Evolutionary conservation across 2,888 invertebrate genomes (phyloP).

Genomic region (Philereme transversata): DNA sequence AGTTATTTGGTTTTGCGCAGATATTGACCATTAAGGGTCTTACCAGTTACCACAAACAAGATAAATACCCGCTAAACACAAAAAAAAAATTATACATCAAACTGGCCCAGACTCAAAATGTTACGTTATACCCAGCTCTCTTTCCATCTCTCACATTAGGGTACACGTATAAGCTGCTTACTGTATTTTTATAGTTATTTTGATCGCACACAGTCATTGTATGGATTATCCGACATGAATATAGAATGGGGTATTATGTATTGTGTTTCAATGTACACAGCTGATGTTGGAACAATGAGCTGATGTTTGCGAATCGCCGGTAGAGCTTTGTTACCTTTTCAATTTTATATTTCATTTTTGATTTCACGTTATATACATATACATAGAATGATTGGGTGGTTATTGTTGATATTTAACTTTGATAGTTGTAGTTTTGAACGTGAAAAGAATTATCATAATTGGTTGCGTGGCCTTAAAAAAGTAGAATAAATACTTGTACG

Average conservation of each 20-base stretch:
- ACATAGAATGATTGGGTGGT: background rate
- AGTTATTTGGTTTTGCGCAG: too few species aligned
- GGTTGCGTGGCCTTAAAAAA: too few species aligned
- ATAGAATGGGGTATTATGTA: conserved; percentile 70
- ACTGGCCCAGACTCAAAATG: background rate
- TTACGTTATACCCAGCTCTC: background rate
- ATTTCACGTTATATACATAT: background rate
- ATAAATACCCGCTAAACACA: too few species aligned
- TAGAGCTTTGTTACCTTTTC: conserved; percentile 66
- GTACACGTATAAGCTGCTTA: conserved; percentile 80
- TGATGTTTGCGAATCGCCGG: conserved; percentile 70
- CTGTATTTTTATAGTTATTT: conserved; percentile 84
- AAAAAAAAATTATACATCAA: too few species aligned
- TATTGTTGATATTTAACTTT: background rate
- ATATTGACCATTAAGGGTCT: too few species aligned
- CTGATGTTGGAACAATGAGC: conserved; percentile 71
- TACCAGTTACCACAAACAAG: too few species aligned
- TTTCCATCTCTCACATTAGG: conserved; percentile 61
- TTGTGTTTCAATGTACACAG: conserved; percentile 74
- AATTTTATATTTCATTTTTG: conserved; percentile 48
- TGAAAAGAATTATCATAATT: too few species aligned
- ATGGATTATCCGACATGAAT: conserved; percentile 72
- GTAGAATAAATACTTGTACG: too few species aligned
- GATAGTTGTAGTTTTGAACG: too few species aligned
- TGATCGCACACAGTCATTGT: conserved; percentile 64